Evolutionary conservation across 2,113 vertebrate genomes (phyloP).

Genomic region (Phoxinus phoxinus): DNA sequence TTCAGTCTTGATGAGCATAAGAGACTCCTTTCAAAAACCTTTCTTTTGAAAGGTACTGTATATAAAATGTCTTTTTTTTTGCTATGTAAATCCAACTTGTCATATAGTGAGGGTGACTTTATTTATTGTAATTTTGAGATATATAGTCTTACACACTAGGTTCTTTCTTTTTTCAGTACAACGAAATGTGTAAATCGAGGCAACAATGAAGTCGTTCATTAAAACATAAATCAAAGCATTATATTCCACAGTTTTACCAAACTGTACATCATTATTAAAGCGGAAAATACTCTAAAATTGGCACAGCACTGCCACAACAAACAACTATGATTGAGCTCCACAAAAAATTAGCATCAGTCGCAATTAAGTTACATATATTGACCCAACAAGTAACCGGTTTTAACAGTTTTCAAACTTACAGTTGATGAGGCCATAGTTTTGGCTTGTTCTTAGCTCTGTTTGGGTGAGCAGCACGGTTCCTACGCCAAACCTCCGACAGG

Average conservation of each 20-base stretch:
- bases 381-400: neutral
- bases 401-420: slow-evolving; percentile 54
- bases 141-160: neutral
- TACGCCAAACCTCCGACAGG: slow-evolving; percentile 44
- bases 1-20: too few species aligned
- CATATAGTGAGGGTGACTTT: neutral
- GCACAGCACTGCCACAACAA: neutral
- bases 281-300: too few species aligned
- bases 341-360: slow-evolving; percentile 14
- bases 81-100: neutral
- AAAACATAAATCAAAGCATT: neutral
- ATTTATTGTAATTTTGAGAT: neutral
- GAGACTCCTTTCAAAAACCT: too few species aligned
- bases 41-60: too few species aligned
- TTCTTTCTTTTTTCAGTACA: neutral
- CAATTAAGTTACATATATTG: neutral
- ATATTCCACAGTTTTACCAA: neutral
- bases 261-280: too few species aligned
- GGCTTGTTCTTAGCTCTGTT: slow-evolving; percentile 48
- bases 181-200: neutral
- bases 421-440: slow-evolving; percentile 51
- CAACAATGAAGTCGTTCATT: neutral
- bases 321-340: neutral
- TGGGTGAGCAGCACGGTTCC: slow-evolving; percentile 24
- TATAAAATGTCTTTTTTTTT: neutral